A percentile compares a stretch with the other conserved stretches of the same genome.
Conservation (phyloP, 2,888 invertebrate species). For the Crioceris asparagi region DNA sequence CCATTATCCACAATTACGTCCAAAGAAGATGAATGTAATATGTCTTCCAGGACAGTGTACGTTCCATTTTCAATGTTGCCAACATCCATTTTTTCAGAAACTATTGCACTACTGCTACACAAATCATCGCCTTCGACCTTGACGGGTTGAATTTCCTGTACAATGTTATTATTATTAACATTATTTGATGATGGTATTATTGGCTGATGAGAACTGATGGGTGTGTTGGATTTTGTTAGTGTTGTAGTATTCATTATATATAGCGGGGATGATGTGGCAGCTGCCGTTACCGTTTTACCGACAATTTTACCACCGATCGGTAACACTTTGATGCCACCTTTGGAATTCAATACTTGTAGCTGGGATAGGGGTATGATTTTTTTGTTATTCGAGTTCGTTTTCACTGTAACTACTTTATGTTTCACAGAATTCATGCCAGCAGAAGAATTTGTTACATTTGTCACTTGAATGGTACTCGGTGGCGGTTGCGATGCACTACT, state of each 20-base stretch:
- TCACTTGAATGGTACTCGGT: conserved; percentile 16
- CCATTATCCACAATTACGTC: too few species aligned
- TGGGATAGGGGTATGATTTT: conserved; percentile 35
- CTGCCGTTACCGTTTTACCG: conserved; percentile 26
- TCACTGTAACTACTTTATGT: conserved; percentile 35
- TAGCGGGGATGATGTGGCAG: conserved; percentile 26
- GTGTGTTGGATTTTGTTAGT: too few species aligned
- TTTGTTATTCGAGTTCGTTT: conserved; percentile 29
- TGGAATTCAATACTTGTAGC: conserved; percentile 35
- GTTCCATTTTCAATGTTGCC: too few species aligned
- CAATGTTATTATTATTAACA: too few species aligned
- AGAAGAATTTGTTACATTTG: conserved; percentile 19
- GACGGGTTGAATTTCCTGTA: too few species aligned
- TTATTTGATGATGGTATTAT: too few species aligned
- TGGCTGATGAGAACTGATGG: too few species aligned
- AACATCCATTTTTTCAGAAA: too few species aligned
- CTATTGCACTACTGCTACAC: too few species aligned
- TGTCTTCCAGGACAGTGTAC: too few species aligned
- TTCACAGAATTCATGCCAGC: conserved; percentile 24
- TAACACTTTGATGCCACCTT: conserved; percentile 35
- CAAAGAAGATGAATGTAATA: too few species aligned
- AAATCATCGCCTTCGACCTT: too few species aligned
- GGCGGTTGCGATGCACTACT: conserved; percentile 22
- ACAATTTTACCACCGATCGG: conserved; percentile 33
- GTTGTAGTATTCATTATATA: conserved; percentile 28